Base-by-base conservation (phyloP, 2,888 invertebrate genomes). In the Marasmarcha lunaedactyla region DNA sequence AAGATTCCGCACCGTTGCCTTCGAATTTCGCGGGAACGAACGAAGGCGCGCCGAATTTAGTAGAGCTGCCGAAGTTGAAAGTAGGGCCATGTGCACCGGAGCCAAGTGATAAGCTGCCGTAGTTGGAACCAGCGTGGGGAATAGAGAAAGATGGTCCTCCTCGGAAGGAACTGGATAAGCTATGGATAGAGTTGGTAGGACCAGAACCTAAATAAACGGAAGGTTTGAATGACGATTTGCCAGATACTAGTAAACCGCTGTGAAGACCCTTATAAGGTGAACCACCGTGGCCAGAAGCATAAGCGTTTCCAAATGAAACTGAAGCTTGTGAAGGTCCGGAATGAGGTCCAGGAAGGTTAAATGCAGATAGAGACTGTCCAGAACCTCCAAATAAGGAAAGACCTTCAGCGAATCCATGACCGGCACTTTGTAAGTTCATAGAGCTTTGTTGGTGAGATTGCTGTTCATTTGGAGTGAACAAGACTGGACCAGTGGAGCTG, bases 191-290 rank as follows among this genome's bases (percentile, higher is more conserved):
- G 35, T 78, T 78, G 51, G 64, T 55, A 50, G 67, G 69, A 14
- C 69, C 53, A 39, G 79, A 58, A 37, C 84, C 84, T 46, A 84
- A 51, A 53, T 63, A 84, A 36, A 74, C 66, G 9, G 84, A 84
- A 33, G 84, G 84, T 42, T 83, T 84, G 44, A 84, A 84, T 14
- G 74, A 59, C 34, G 58, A 49, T 54, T 77, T 78, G 15, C 71
- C 60, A 7, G 71, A 67, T 11, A 59, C 51, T 40, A 59, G 52
- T 41, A 72, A 76, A 27, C 57, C 52, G 14, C 57, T 57, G 15
- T 63, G 55, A 38, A 66, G 53, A 27, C 55, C 47, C 41, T 74
- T 78, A 42, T 69, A 62, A 44, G 61, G 54, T 13, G 63, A 61
- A 1, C 52, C 52, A 14, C 43, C 37, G 15, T 44, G 41, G 15